Percentiles rank a stretch among this genome's conserved stretches.
phyloP scores from a whole-genome alignment of 2,113 vertebrate genomes.

The Galemys pyrenaicus region DNA sequence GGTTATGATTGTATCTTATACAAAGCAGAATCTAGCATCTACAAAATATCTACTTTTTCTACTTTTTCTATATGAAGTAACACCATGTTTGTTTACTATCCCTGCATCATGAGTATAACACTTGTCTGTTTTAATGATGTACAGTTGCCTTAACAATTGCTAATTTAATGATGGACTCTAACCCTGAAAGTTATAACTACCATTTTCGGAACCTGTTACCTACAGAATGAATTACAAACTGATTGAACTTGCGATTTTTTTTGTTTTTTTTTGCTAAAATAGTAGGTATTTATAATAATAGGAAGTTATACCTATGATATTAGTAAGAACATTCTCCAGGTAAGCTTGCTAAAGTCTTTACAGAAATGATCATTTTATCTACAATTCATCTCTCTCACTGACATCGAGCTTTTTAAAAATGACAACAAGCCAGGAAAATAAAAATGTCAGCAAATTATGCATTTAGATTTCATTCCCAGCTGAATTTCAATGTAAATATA shows the following conservation, averaged over 20 bases:
- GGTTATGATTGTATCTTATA: constrained; percentile 58
- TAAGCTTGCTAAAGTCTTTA: background rate
- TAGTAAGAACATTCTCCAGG: constrained; percentile 56
- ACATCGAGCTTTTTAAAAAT: background rate
- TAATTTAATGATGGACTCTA: constrained; percentile 81
- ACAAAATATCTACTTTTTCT: background rate
- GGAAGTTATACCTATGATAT: constrained; percentile 51
- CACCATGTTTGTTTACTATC: constrained; percentile 70
- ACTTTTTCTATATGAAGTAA: constrained; percentile 50
- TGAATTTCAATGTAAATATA: constrained; percentile 64
- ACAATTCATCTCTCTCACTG: background rate
- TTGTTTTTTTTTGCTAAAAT: constrained; percentile 38
- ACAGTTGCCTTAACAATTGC: constrained; percentile 67
- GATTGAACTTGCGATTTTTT: constrained; percentile 66
- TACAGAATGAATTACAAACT: constrained; percentile 66
- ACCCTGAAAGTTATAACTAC: constrained; percentile 73
- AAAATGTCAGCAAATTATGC: constrained; percentile 40
- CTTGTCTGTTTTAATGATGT: constrained; percentile 77
- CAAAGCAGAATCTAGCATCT: constrained; percentile 14
- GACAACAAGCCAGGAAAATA: constrained; percentile 14
- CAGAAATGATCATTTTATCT: background rate
- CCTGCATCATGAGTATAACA: background rate
- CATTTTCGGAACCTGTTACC: constrained; percentile 74
- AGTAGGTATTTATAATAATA: constrained; percentile 44
- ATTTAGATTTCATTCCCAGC: constrained; percentile 48